Conservation (phyloP, 2,888 invertebrate species). For the Cantharis flavilabris region DNA sequence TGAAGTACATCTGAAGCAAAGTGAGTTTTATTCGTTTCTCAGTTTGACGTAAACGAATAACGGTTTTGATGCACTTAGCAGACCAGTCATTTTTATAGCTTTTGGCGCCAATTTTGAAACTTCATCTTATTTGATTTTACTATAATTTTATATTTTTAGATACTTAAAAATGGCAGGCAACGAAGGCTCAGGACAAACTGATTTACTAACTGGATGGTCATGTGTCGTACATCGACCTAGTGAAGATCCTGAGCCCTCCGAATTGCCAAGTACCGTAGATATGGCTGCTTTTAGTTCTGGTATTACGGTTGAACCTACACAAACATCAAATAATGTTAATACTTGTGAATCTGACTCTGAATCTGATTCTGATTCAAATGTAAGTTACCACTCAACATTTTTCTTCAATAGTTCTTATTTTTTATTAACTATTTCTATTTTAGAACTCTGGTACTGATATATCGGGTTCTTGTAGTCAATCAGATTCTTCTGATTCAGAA, state of each 20-base stretch:
- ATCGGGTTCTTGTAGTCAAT: constrained; percentile 53
- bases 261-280: constrained; percentile 68
- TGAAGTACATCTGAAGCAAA: constrained; percentile 8
- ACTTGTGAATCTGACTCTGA: constrained; percentile 63
- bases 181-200: constrained; percentile 53
- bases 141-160: constrained; percentile 7
- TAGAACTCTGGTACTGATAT: constrained; percentile 58
- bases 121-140: background rate
- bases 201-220: constrained; percentile 59
- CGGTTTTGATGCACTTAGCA: constrained; percentile 13
- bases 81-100: constrained; percentile 28
- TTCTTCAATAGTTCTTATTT: no score
- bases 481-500: constrained; percentile 54
- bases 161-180: constrained; percentile 51
- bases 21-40: constrained; percentile 9
- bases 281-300: constrained; percentile 67
- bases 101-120: constrained; percentile 48
- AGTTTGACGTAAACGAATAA: background rate
- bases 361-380: constrained; percentile 60
- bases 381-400: constrained; percentile 34
- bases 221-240: constrained; percentile 63
- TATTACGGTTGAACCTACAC: constrained; percentile 45
- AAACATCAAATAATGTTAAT: constrained; percentile 40
- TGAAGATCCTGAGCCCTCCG: constrained; percentile 66
- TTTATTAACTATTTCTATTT: constrained; percentile 11